phyloP scores from a whole-genome alignment of 64 coral and sea anemone species.

The Dendronephthya gigantea region DNA sequence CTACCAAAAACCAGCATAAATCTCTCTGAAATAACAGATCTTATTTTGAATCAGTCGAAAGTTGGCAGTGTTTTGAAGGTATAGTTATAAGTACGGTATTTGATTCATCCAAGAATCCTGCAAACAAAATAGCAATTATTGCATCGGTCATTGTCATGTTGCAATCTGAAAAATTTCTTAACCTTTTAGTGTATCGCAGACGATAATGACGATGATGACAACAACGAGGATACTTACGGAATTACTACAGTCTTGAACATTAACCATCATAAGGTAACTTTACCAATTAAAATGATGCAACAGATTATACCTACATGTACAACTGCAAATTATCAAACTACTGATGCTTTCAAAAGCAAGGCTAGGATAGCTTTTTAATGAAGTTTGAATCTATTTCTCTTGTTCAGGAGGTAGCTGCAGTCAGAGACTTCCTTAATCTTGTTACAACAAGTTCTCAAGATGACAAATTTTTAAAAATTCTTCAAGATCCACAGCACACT shows the following conservation, averaged over 20 bases:
- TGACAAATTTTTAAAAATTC: neutral
- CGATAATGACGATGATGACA: neutral
- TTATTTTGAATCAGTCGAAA: neutral
- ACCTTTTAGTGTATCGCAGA: neutral
- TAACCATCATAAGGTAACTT: neutral
- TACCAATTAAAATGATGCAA: too few relatives aligned
- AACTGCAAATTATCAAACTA: neutral
- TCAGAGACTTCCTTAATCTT: neutral
- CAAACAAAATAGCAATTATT: too few relatives aligned
- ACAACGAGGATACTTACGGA: neutral
- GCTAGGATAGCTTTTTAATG: too few relatives aligned
- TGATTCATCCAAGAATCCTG: too few relatives aligned
- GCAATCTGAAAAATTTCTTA: neutral
- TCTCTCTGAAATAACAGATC: neutral
- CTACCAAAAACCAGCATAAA: neutral
- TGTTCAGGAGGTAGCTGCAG: neutral
- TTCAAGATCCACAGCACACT: neutral
- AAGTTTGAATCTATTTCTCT: too few relatives aligned
- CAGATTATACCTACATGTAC: neutral
- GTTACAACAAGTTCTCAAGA: neutral
- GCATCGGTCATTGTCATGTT: too few relatives aligned
- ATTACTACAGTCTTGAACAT: neutral
- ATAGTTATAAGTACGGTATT: neutral
- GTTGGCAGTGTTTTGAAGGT: conserved; percentile 15
- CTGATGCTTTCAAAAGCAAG: too few relatives aligned